Conservation (phyloP, 2,888 invertebrate species). For the Halocaridina rubra region DNA sequence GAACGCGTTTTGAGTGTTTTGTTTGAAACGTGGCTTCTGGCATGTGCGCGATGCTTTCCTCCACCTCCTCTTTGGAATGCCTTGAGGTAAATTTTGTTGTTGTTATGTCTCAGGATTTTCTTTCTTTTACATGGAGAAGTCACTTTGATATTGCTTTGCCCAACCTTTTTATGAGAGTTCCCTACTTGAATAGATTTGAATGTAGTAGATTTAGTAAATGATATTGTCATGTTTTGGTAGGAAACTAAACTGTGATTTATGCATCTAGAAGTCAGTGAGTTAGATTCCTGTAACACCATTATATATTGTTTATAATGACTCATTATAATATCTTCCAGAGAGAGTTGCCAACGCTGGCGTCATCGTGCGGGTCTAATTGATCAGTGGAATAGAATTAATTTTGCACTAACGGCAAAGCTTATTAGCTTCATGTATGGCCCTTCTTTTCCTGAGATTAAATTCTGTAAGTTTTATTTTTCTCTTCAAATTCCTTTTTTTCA, state of each 20-base stretch:
- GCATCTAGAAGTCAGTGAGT: no score
- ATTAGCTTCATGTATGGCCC: slow-evolving; percentile 90
- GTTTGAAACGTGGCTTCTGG: slow-evolving; percentile 87
- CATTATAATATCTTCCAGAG: slow-evolving; percentile 72
- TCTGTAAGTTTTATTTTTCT: slow-evolving; percentile 64
- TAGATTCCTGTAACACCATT: no score
- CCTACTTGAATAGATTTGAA: no score
- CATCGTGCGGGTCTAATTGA: slow-evolving; percentile 92
- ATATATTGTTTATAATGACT: no score
- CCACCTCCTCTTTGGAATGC: slow-evolving; percentile 92
- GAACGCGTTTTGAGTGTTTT: slow-evolving; percentile 93
- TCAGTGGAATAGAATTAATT: slow-evolving; percentile 94
- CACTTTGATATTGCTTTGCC: no score
- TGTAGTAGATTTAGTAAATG: no score
- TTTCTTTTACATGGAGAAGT: no score
- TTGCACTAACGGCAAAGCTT: slow-evolving; percentile 86
- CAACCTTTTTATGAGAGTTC: no score
- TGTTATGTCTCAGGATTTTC: no score
- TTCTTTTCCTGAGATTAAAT: slow-evolving; percentile 68
- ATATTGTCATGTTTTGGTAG: no score
- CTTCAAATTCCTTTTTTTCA: background rate
- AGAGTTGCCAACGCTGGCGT: slow-evolving; percentile 93
- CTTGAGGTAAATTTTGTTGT: slow-evolving; percentile 82
- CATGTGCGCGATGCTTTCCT: slow-evolving; percentile 87
- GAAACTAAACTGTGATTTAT: no score